Evolutionary conservation across 2,113 vertebrate genomes (phyloP).

Genomic region (Lampris incognitus): DNA sequence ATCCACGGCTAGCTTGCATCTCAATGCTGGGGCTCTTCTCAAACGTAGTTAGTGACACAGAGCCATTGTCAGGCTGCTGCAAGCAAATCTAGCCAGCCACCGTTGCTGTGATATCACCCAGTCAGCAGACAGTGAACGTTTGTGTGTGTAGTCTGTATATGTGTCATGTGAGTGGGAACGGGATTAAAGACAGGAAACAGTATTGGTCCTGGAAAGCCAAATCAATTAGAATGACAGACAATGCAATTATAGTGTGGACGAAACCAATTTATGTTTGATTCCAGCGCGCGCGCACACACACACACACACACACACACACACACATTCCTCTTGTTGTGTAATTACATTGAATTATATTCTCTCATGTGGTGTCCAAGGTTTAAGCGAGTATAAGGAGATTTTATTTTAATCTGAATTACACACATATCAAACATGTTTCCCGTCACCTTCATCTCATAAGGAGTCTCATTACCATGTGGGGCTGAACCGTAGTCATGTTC

Average conservation of each 20-base stretch:
- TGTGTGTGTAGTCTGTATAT: neutral
- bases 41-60: neutral
- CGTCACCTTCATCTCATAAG: conserved; percentile 18
- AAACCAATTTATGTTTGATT: neutral
- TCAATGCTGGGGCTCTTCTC: neutral
- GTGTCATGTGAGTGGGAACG: neutral
- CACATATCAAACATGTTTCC: conserved; percentile 11
- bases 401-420: neutral
- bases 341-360: conserved; percentile 7
- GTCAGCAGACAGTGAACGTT: neutral
- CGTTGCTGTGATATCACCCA: neutral
- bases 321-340: conserved; percentile 5
- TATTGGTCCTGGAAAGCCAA: neutral
- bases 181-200: neutral
- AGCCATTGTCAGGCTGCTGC: neutral
- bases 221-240: conserved; percentile 1
- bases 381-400: neutral
- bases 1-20: neutral
- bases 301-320: neutral
- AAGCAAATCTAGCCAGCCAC: neutral
- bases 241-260: neutral
- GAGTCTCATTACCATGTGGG: conserved; percentile 24
- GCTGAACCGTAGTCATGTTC: conserved; percentile 1
- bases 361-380: neutral
- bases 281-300: neutral